These are phyloP conservation scores for Carlito syrichta DNA, from an alignment of 2,113 vertebrate genomes.

Conservation along the genomic window DNA sequence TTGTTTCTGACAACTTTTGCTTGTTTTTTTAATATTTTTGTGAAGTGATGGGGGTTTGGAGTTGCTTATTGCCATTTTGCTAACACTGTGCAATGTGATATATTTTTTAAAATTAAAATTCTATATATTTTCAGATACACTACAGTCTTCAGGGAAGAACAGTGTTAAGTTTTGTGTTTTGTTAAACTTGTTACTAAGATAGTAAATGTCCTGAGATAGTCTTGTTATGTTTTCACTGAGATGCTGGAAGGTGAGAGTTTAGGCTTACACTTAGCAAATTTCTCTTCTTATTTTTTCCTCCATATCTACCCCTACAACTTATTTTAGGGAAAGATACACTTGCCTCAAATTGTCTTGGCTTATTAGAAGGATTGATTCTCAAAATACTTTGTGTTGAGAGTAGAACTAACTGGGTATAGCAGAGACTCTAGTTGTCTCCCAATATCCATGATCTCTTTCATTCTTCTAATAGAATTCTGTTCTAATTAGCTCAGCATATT, in stretches of 20 bases:
- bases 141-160: background rate
- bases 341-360: background rate
- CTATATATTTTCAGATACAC: background rate
- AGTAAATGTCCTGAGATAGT: background rate
- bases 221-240: background rate
- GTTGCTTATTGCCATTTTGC: background rate
- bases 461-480: background rate
- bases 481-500: background rate
- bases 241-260: background rate
- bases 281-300: background rate
- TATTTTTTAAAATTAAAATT: background rate
- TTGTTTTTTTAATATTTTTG: background rate
- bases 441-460: background rate
- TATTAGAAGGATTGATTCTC: conserved; percentile 3
- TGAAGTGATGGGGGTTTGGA: background rate
- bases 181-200: conserved; percentile 14
- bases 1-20: background rate
- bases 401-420: background rate
- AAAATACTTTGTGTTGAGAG: background rate
- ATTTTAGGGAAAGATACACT: background rate
- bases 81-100: background rate
- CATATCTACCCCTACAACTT: background rate
- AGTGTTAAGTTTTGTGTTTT: conserved; percentile 6
- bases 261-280: background rate
- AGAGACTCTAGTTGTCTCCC: background rate